A percentile compares a stretch with the other conserved stretches of the same genome.
Evolutionary conservation across 2,888 invertebrate species (phyloP).

Genomic region (Drosophila prolongata): DNA sequence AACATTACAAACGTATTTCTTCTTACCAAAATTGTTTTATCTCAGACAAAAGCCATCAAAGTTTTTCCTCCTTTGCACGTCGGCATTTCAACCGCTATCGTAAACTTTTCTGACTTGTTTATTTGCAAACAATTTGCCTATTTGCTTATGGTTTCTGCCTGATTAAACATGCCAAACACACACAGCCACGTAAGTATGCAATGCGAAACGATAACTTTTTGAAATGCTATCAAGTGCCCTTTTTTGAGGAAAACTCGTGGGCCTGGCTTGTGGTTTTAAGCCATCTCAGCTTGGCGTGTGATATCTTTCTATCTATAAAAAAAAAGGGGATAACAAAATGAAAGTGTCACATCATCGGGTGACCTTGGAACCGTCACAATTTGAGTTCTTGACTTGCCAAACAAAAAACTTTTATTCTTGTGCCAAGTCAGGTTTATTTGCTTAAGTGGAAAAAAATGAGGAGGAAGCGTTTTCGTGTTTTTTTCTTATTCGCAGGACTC

Average conservation of each 20-base stretch:
- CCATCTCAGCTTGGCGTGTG: conserved; percentile 19
- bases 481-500: not conserved
- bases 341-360: conserved; percentile 60
- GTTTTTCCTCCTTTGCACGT: conserved; percentile 14
- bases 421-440: conserved; percentile 33
- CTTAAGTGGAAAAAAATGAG: conserved; percentile 24
- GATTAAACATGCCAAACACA: conserved; percentile 65
- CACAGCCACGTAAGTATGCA: conserved; percentile 20
- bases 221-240: conserved; percentile 54
- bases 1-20: conserved; percentile 18
- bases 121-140: conserved; percentile 42
- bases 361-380: conserved; percentile 44
- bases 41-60: conserved; percentile 24
- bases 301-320: conserved; percentile 54
- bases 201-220: conserved; percentile 39
- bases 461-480: conserved; percentile 1
- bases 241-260: conserved; percentile 10
- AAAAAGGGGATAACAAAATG: conserved; percentile 11
- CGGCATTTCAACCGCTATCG: conserved; percentile 20
- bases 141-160: conserved; percentile 61
- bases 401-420: conserved; percentile 36
- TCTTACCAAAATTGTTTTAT: conserved; percentile 18
- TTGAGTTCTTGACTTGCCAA: conserved; percentile 25
- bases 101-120: conserved; percentile 47
- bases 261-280: conserved; percentile 19